phyloP scores from a whole-genome alignment of 2,888 invertebrate genomes.

The Pegoplata infirma region DNA sequence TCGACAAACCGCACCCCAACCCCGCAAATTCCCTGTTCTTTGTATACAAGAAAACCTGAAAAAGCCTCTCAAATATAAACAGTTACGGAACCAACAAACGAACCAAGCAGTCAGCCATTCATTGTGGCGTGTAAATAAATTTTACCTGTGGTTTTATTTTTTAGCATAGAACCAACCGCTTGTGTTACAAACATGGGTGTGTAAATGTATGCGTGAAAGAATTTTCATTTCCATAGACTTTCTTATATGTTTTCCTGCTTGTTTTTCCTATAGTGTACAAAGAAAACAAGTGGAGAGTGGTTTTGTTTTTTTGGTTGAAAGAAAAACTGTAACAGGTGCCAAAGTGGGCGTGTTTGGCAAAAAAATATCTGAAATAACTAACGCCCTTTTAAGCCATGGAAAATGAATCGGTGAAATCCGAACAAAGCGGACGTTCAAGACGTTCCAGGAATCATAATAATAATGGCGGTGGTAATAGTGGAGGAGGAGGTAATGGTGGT shows the following conservation, averaged over 20 bases:
- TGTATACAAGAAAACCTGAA: constrained; percentile 33
- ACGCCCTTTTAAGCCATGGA: constrained; percentile 82
- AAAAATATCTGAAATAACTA: not conserved
- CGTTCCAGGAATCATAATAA: constrained; percentile 82
- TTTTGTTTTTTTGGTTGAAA: not conserved
- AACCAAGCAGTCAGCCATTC: constrained; percentile 28
- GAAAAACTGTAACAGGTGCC: constrained; percentile 52
- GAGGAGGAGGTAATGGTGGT: constrained; percentile 76
- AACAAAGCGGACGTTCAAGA: constrained; percentile 90
- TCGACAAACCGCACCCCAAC: constrained; percentile 51
- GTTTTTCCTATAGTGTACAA: not conserved
- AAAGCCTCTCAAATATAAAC: constrained; percentile 26
- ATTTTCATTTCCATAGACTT: constrained; percentile 40
- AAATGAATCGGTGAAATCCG: constrained; percentile 95
- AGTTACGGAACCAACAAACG: constrained; percentile 32
- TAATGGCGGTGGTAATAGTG: constrained; percentile 65
- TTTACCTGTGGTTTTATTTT: constrained; percentile 35
- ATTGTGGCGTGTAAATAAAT: constrained; percentile 22
- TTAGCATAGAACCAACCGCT: not conserved
- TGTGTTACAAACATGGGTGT: not conserved
- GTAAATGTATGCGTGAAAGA: constrained; percentile 46
- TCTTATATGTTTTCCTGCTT: constrained; percentile 4
- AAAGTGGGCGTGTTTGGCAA: constrained; percentile 48
- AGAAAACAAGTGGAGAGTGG: constrained; percentile 21
- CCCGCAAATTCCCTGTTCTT: constrained; percentile 31